Evolutionary conservation across 2,888 invertebrate species (phyloP), one percentile per base, ranked within the genome.

Genomic region (Embidobia sp.): DNA sequence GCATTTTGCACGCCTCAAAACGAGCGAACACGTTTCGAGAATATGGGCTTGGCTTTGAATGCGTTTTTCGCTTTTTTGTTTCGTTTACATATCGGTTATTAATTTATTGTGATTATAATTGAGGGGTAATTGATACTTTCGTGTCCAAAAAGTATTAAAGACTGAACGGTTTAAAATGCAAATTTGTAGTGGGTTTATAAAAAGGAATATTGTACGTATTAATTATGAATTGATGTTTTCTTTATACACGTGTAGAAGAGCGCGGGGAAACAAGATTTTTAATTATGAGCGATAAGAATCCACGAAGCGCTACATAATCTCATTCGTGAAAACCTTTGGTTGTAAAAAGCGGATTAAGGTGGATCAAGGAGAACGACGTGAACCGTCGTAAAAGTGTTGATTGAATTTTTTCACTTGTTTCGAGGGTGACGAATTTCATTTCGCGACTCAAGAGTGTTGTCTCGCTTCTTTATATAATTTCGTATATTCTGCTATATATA

Each of bases 321-420:
- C 31, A 51, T 59, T 49, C 55, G 49, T 31, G 57, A 64, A 64
- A 73, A 64, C 35, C 33, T 42, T 31, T 18, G 49, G 13, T 51
- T 59, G 8, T 48, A 64, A 73, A 64, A 64, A 64, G 42, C 64
- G 57, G 29, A 64, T 64, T 57, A 64, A 73, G 64, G 48, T 51
- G 44, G 35, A 57, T 49, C 49, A 64, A 73, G 44, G 64, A 48
- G 49, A 48, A 55, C 27, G 19, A 67, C 44, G 26, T 35, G 13
- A 67, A 49, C 31, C 49, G 35, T 44, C 22, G 13, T 55, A 37
- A 76, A 61, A 40, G 35, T 59, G 29, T 10, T 42, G 26, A 59
- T 51, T 70, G 55, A 48, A 55, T 44, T 69, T 44, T 67, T 61
- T 51, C 46, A 33, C 37, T 66, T 35, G 46, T 35, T 51, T 44